Percentiles rank a stretch among this genome's conserved stretches.
Evolutionary conservation across 2,113 vertebrate species (phyloP).

Genomic region (Hypocryptadius cinnamomeus): DNA sequence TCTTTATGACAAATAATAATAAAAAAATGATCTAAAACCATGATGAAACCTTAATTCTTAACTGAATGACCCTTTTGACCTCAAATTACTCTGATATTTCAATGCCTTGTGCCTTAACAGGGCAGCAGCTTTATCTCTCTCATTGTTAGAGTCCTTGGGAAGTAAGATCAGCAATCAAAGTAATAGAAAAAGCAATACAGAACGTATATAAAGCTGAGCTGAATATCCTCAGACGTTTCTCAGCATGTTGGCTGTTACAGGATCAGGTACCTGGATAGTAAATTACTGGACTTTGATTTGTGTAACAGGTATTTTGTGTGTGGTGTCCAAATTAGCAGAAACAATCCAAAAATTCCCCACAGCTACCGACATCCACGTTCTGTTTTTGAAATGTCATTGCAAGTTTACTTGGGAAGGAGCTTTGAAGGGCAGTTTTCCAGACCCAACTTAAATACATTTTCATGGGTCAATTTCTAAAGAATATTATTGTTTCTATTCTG

Average conservation of each 20-base stretch:
- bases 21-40: not conserved
- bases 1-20: not conserved
- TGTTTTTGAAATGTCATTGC: not conserved
- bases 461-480: slow-evolving; percentile 27
- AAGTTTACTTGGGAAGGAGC: slow-evolving; percentile 35
- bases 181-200: slow-evolving; percentile 35
- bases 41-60: slow-evolving; percentile 1
- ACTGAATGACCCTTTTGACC: not conserved
- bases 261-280: slow-evolving; percentile 29
- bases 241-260: slow-evolving; percentile 16
- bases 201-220: not conserved
- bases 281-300: slow-evolving; percentile 45
- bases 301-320: slow-evolving; percentile 20
- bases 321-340: slow-evolving; percentile 22
- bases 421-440: slow-evolving; percentile 51
- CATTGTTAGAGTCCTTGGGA: not conserved
- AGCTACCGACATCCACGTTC: not conserved
- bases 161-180: slow-evolving; percentile 23
- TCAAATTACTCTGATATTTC: slow-evolving; percentile 6
- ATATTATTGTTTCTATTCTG: slow-evolving; percentile 29
- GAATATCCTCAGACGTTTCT: slow-evolving; percentile 12
- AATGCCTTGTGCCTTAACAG: not conserved
- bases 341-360: not conserved
- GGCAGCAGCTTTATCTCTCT: not conserved
- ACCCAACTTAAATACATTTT: not conserved